Percentiles rank a stretch among this genome's conserved stretches.
phyloP scores from a whole-genome alignment of 2,797 vertebrate genomes.

The Bryconaethiops microstoma region DNA sequence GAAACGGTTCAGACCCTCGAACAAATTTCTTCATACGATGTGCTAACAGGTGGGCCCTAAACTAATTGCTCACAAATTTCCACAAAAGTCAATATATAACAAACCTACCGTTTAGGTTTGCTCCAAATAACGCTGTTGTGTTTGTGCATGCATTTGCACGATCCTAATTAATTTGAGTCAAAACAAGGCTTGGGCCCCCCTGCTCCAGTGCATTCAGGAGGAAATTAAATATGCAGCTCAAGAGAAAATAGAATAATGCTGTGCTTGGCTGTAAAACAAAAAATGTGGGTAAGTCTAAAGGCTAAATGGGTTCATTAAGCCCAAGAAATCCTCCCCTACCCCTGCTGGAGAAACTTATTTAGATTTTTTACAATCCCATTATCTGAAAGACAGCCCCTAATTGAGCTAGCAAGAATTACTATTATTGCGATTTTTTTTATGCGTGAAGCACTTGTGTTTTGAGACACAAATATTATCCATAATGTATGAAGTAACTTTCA shows the following conservation, averaged over 20 bases:
- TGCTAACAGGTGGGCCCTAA: neutral
- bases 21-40: neutral
- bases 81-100: constrained; percentile 6
- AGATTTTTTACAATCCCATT: constrained; percentile 32
- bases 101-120: neutral
- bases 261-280: constrained; percentile 6
- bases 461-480: constrained; percentile 34
- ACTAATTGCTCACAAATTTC: neutral
- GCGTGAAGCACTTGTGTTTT: constrained; percentile 24
- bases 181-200: constrained; percentile 11
- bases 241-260: constrained; percentile 28
- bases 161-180: constrained; percentile 9
- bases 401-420: constrained; percentile 39
- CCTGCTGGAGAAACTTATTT: constrained; percentile 18
- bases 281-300: constrained; percentile 19
- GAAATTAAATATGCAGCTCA: constrained; percentile 38
- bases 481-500: constrained; percentile 32
- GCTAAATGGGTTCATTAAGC: constrained; percentile 27
- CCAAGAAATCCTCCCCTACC: constrained; percentile 26
- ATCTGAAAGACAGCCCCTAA: constrained; percentile 47
- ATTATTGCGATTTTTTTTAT: constrained; percentile 34
- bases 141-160: constrained; percentile 12
- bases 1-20: neutral
- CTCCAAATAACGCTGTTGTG: neutral
- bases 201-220: constrained; percentile 7